phyloP scores from a whole-genome alignment of 1,140 invertebrate genomes.

The Brachionus koreanus region DNA sequence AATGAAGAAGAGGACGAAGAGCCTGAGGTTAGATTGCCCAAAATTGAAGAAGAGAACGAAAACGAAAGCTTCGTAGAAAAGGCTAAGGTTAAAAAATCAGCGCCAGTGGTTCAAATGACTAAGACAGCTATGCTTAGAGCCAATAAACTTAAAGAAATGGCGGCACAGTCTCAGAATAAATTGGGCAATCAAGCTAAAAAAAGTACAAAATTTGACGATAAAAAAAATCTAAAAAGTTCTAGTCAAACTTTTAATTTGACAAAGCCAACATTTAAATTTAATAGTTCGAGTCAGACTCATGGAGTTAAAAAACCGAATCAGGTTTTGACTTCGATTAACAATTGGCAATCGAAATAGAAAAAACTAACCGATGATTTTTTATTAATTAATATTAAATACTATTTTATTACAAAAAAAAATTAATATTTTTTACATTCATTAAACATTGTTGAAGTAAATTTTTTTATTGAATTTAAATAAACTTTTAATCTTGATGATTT shows the following conservation, averaged over 20 bases:
- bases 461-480: no score
- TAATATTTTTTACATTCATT: not conserved
- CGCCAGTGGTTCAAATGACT: constrained; percentile 22
- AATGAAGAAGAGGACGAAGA: constrained; percentile 15
- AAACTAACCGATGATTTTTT: constrained; percentile 14
- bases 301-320: not conserved
- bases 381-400: not conserved
- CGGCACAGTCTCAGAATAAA: not conserved
- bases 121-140: constrained; percentile 12
- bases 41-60: constrained; percentile 7
- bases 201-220: not conserved
- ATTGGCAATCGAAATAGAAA: constrained; percentile 11
- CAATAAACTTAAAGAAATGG: not conserved
- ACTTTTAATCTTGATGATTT: no score
- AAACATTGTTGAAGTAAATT: no score
- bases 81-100: not conserved
- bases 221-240: not conserved
- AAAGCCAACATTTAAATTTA: not conserved
- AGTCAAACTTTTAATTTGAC: not conserved
- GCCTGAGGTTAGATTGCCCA: not conserved
- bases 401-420: not conserved
- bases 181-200: not conserved
- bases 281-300: not conserved
- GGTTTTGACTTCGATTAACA: constrained; percentile 13
- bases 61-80: not conserved